Conservation (phyloP, 2,797 vertebrate species). For the Chloroceryle amazona region DNA sequence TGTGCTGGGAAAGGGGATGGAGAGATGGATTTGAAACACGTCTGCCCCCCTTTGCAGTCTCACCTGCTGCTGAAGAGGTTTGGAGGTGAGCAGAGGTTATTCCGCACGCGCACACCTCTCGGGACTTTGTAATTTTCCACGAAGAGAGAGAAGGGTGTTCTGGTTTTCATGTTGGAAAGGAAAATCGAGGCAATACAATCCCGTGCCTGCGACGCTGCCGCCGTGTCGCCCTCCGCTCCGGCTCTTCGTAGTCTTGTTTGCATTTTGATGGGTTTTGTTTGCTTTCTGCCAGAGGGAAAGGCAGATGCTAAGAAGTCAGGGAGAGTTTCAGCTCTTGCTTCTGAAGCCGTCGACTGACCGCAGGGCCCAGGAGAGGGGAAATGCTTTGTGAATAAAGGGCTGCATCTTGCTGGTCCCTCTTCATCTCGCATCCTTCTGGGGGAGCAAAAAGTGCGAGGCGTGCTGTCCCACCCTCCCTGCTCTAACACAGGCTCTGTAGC, state of each 20-base stretch:
- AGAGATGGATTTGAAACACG: background rate
- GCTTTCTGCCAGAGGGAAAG: background rate
- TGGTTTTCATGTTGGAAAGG: background rate
- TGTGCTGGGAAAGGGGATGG: background rate
- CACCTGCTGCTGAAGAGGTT: background rate
- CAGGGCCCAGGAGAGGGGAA: background rate
- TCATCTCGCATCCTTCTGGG: background rate
- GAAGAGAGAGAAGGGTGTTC: background rate
- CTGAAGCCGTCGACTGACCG: background rate
- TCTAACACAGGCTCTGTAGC: background rate
- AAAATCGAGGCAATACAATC: background rate
- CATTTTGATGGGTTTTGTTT: background rate
- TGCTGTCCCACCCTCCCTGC: no score
- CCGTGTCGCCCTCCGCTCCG: fast-evolving
- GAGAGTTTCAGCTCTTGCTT: background rate
- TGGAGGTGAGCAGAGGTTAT: background rate
- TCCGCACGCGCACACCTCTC: background rate
- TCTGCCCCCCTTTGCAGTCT: background rate
- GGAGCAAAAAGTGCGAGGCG: fast-evolving
- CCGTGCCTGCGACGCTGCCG: background rate
- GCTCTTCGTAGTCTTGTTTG: background rate
- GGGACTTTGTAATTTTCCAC: background rate
- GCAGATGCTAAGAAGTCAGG: background rate
- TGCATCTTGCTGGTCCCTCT: background rate
- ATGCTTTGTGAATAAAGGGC: background rate